A percentile compares a stretch with the other conserved stretches of the same genome.
phyloP scores from a whole-genome alignment of 2,797 vertebrate genomes.

The Mormyrops boulengeri region DNA sequence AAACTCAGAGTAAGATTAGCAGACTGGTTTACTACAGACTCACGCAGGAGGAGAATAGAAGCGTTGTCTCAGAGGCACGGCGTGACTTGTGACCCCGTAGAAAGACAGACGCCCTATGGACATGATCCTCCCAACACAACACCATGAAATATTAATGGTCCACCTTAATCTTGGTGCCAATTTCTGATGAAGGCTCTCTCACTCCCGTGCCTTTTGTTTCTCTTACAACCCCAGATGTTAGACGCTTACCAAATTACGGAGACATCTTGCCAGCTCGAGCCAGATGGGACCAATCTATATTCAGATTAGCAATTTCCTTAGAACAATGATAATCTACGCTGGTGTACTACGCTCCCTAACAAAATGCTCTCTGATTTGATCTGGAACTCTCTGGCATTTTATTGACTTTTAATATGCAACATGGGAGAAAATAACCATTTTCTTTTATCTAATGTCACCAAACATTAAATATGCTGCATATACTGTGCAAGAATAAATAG shows the following conservation, averaged over 20 bases:
- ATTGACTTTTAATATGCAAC: conserved; percentile 12
- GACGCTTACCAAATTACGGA: conserved; percentile 68
- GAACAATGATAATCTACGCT: conserved; percentile 62
- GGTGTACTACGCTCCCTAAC: conserved; percentile 56
- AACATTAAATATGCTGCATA: conserved; percentile 17
- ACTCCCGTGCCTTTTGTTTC: conserved; percentile 61
- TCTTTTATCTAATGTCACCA: conserved; percentile 3
- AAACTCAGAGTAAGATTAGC: background rate
- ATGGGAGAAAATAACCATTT: background rate
- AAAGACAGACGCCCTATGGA: conserved; percentile 16
- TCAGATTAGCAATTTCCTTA: conserved; percentile 71
- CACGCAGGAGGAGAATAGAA: conserved; percentile 3
- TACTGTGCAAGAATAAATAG: conserved; percentile 1
- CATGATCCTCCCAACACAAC: conserved; percentile 14
- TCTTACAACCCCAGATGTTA: conserved; percentile 70
- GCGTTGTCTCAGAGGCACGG: background rate
- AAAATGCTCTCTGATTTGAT: conserved; percentile 23
- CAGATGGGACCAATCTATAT: conserved; percentile 76
- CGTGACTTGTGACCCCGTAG: conserved; percentile 14
- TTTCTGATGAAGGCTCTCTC: conserved; percentile 45
- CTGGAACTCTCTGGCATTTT: conserved; percentile 9
- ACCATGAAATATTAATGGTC: conserved; percentile 24
- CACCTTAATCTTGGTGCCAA: conserved; percentile 42
- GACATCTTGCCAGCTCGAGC: conserved; percentile 62
- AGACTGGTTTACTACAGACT: background rate